Evolutionary conservation across 2,888 invertebrate genomes (phyloP).

Genomic region (Catocala sponsa): DNA sequence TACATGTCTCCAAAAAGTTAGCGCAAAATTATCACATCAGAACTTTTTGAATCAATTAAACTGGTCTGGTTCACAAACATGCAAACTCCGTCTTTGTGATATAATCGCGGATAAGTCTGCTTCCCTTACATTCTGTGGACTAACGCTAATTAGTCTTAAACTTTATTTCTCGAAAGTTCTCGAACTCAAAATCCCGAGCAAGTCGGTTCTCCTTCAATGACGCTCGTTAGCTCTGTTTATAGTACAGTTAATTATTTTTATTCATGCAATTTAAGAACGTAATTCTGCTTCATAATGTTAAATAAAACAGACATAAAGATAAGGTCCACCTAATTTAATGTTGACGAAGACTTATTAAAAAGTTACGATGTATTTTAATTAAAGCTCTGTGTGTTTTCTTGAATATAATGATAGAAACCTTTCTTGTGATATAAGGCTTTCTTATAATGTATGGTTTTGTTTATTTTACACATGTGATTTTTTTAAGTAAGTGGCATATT

Average conservation of each 20-base stretch:
- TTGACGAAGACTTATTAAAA: too few species aligned
- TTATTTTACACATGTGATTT: too few species aligned
- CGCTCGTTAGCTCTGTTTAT: conserved; percentile 48
- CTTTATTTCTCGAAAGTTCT: conserved; percentile 42
- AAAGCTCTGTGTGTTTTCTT: too few species aligned
- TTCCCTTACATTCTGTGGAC: conserved; percentile 37
- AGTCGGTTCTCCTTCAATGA: conserved; percentile 49
- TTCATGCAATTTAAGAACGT: not conserved
- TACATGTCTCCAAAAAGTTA: conserved; percentile 15
- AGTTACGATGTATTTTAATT: too few species aligned
- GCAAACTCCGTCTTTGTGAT: conserved; percentile 33
- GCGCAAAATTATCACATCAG: conserved; percentile 19
- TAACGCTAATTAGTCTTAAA: conserved; percentile 41
- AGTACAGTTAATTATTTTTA: conserved; percentile 37
- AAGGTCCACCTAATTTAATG: too few species aligned
- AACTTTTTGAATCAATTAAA: conserved; percentile 49
- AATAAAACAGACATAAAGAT: too few species aligned
- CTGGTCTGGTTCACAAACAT: conserved; percentile 34
- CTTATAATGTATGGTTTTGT: too few species aligned
- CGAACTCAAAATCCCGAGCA: conserved; percentile 37
- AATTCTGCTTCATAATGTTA: too few species aligned
- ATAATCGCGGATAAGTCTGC: conserved; percentile 37
- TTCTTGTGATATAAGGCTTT: too few species aligned
- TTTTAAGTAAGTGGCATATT: too few species aligned
- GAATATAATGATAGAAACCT: too few species aligned